Evolutionary conservation across 2,113 vertebrate species (phyloP).

Genomic region (Riparia riparia): DNA sequence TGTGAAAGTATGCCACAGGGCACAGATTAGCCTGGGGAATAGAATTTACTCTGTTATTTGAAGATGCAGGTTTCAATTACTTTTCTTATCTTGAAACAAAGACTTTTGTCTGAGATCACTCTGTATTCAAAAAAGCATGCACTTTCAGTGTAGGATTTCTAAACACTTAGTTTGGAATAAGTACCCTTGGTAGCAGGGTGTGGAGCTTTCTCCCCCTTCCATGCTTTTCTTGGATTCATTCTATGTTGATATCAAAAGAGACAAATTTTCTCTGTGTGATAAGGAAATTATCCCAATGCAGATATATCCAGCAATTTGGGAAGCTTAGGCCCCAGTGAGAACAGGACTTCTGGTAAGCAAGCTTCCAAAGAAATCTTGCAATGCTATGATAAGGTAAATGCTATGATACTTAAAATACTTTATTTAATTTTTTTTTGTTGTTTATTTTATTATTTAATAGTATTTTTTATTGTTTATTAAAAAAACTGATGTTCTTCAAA

Average conservation of each 20-base stretch:
- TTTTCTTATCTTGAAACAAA: background rate
- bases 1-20: background rate
- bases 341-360: background rate
- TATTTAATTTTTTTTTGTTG: accelerated
- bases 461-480: background rate
- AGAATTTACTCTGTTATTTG: background rate
- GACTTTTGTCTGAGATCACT: background rate
- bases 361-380: background rate
- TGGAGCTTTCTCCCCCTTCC: background rate
- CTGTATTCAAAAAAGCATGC: background rate
- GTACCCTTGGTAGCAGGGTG: background rate
- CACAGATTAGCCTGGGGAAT: background rate
- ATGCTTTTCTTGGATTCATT: background rate
- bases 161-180: background rate
- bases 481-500: background rate
- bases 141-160: background rate
- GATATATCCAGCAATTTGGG: background rate
- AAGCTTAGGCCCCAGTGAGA: background rate
- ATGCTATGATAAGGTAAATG: background rate
- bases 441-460: background rate
- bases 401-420: background rate
- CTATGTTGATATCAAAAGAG: background rate
- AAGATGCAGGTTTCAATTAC: background rate
- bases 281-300: background rate
- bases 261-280: background rate